These are phyloP conservation scores for Stichopus horrens DNA, from an alignment of 53 echinoderm and acorn worm species.

Conservation along the genomic window DNA sequence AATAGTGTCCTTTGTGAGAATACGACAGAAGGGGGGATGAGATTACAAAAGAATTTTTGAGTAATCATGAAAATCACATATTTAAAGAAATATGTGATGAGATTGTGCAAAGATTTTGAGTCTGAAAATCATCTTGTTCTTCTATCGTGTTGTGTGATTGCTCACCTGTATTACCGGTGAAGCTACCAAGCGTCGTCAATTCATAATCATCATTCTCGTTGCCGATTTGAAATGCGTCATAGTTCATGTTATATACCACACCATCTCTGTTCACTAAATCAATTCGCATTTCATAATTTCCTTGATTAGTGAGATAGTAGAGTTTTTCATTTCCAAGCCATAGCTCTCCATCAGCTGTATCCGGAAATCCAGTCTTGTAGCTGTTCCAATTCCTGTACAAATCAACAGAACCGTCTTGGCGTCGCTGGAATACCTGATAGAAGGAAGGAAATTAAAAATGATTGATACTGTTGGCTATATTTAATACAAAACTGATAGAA, in stretches of 20 bases:
- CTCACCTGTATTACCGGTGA: conserved; percentile 37
- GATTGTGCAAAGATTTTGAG: too few relatives aligned
- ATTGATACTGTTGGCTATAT: too few relatives aligned
- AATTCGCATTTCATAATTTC: conserved; percentile 11
- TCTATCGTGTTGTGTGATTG: too few relatives aligned
- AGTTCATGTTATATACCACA: not conserved
- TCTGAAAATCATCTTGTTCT: too few relatives aligned
- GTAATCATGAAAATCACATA: too few relatives aligned
- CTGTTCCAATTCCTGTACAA: conserved; percentile 14
- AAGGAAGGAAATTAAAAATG: too few relatives aligned
- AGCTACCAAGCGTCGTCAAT: not conserved
- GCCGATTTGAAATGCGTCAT: not conserved
- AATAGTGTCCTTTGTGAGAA: too few relatives aligned
- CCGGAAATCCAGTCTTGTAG: conserved; percentile 7
- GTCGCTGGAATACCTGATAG: conserved; percentile 26
- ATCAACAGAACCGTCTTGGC: conserved; percentile 26
- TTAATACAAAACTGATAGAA: too few relatives aligned
- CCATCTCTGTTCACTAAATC: conserved; percentile 28
- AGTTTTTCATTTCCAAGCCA: conserved; percentile 44
- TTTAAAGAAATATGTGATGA: too few relatives aligned
- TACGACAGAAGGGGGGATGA: too few relatives aligned
- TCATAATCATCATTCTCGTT: not conserved
- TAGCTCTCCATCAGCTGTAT: conserved; percentile 6
- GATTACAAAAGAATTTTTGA: too few relatives aligned
- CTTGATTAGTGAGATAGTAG: not conserved